Conservation (phyloP, 2,113 vertebrate genomes). For the Microcebus murinus region DNA sequence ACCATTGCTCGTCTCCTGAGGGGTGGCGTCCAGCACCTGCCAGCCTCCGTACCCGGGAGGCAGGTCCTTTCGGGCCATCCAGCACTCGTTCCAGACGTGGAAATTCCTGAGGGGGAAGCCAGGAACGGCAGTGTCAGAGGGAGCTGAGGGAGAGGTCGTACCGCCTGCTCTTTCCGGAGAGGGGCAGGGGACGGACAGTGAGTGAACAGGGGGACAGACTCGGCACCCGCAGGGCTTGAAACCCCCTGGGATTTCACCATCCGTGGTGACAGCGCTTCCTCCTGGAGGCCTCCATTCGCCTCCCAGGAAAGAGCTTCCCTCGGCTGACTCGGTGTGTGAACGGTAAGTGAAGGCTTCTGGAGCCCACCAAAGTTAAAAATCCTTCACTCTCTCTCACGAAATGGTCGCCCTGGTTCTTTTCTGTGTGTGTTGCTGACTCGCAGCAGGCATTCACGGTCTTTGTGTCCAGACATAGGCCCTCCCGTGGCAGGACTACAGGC, state of each 20-base stretch:
- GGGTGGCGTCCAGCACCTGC: conserved; percentile 84
- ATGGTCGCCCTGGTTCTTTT: neutral
- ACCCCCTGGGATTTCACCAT: neutral
- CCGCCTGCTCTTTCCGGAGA: neutral
- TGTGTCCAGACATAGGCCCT: neutral
- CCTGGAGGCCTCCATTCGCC: neutral
- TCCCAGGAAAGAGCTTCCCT: neutral
- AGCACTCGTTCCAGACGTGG: conserved; percentile 85
- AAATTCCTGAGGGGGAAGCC: conserved; percentile 79
- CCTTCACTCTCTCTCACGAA: neutral
- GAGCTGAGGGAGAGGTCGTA: neutral
- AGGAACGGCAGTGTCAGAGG: neutral
- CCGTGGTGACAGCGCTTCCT: neutral
- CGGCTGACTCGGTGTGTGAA: neutral
- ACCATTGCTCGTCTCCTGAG: conserved; percentile 84
- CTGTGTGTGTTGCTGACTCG: neutral
- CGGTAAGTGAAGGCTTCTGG: neutral
- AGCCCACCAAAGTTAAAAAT: neutral
- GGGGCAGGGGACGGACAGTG: neutral
- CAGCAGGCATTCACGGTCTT: neutral
- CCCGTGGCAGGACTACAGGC: neutral
- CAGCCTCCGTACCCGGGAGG: conserved; percentile 80
- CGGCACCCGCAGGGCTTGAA: neutral
- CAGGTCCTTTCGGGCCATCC: conserved; percentile 83
- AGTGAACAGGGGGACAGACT: neutral